Evolutionary conservation across 2,888 invertebrate genomes (phyloP), one percentile per base, ranked within the genome.

Genomic region (Eutolmus rufibarbis): DNA sequence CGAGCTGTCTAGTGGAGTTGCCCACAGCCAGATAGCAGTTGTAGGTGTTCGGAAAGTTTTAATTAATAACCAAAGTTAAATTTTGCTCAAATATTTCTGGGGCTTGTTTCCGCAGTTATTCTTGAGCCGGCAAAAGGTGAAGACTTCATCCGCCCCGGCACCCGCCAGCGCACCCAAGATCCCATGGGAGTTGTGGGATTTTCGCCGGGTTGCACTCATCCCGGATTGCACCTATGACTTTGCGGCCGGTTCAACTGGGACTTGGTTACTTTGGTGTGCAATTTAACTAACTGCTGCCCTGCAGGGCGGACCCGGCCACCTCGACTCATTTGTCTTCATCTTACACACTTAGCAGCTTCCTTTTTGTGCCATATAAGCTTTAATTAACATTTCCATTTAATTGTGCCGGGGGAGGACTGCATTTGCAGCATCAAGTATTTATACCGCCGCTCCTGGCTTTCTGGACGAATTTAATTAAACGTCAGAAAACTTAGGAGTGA

Each of bases 61-160:
- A 79, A 79, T 79, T 79, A 79, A 79, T 79, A 79, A 51, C 79
- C 56, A 79, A 79, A 79, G 79, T 79, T 79, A 51, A 79, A 79
- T 79, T 79, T 79, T 79, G 79, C 79, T 78, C 78, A 78, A 79
- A 79, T 40, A 51, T 79, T 51, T 51, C 79, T 28, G 46, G 23
- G 43, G 9, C 40, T 78, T 78, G 78, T 78, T 78, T 78, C 43
- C 78, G 23, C 23, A 78, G 78, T 78, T 78, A 78, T 78, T 40
- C 78, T 78, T 40, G 78, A 43, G 78, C 40, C n/a, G 23, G 79
- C 51, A 79, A 46, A 79, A 46, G 79, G 46, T 37, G 23, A 46
- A 79, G 51, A 46, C 28, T 56, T 43, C 46, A 23, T 46, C 40
- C 51, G 12, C 4, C 1, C 23, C 66, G 1, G 28, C 2, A 8